Evolutionary conservation across 2,888 invertebrate species (phyloP), one percentile per base, ranked within the genome.

Genomic region (Hofmannophila pseudospretella): DNA sequence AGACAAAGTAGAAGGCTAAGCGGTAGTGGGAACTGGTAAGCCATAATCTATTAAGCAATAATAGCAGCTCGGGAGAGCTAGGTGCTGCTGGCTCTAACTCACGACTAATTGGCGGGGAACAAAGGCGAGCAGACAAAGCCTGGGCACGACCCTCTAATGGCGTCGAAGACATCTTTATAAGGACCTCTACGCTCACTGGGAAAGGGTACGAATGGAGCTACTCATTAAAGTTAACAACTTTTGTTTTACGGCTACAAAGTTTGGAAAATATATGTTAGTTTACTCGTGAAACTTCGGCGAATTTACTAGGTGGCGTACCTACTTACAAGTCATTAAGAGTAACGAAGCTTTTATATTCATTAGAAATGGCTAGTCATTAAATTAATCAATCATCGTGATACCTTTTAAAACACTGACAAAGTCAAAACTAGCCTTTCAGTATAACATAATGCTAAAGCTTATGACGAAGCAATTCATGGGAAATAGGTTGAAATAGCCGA

Each of bases 1-100:
- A 67, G 61, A 74, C 72, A 72, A 72, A 73, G 72, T 63, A 49
- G 43, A 41, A 42, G 49, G 45, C 45, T 55, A 52, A 58, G 39
- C 34, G 43, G 8, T 7, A 12, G 34, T 19, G 27, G 47, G 54
- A 54, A 45, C 49, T 23, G 23, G 62, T 58, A 56, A 67, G 58
- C 65, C 61, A 60, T 75, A 70, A 76, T 71, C 72, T 77, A 75
- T 76, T 73, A 73, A 68, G 68, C 67, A 71, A 74, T 76, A 77
- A 75, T 71, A 58, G 59, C 50, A 16, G 34, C 26, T 25, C 28
- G 9, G 12, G n/a, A 32, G 23, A 7, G 14, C 16, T 23, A 42
- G 42, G 38, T 35, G 38, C 34, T 5, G n/a, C 10, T 22, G 34
- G 38, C 36, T 42, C 44, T 48, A 51, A 49, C 48, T 47, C 41